Percentiles rank a stretch among this genome's conserved stretches.
phyloP scores from a whole-genome alignment of 1,140 invertebrate species.

The Grapholita molesta region DNA sequence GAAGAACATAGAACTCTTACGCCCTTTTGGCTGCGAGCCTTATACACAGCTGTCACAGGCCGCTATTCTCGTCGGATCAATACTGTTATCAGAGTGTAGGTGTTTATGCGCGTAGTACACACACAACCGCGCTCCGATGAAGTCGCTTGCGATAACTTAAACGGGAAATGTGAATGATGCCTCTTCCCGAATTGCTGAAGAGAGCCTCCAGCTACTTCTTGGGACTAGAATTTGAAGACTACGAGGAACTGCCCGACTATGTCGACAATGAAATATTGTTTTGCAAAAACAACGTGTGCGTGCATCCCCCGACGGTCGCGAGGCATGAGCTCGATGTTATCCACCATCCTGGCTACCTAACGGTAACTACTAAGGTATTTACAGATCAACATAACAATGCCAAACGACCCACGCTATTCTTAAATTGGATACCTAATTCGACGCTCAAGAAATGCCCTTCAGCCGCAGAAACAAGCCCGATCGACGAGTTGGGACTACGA shows the following conservation, averaged over 20 bases:
- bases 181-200: conserved; percentile 85
- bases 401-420: conserved; percentile 88
- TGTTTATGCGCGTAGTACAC: conserved; percentile 73
- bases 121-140: conserved; percentile 46
- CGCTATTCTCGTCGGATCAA: conserved; percentile 61
- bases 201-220: conserved; percentile 88
- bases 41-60: conserved; percentile 47
- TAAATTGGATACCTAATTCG: conserved; percentile 96
- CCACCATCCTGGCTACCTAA: conserved; percentile 95
- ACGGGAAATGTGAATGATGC: conserved; percentile 80
- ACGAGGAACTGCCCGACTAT: conserved; percentile 80
- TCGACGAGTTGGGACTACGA: conserved; percentile 53
- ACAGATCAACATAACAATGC: conserved; percentile 84
- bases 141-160: conserved; percentile 53
- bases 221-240: conserved; percentile 82
- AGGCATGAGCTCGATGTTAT: conserved; percentile 88
- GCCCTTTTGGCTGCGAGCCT: neutral
- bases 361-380: conserved; percentile 87
- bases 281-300: conserved; percentile 97
- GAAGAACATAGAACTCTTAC: neutral
- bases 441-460: conserved; percentile 92
- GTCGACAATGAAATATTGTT: conserved; percentile 91
- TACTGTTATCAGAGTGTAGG: conserved; percentile 72
- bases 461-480: conserved; percentile 82
- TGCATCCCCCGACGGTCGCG: conserved; percentile 92